These are phyloP conservation scores for Catostylus mosaicus DNA, from an alignment of 30 jellyfish, hydroid and myxozoan genomes.

Conservation along the genomic window DNA sequence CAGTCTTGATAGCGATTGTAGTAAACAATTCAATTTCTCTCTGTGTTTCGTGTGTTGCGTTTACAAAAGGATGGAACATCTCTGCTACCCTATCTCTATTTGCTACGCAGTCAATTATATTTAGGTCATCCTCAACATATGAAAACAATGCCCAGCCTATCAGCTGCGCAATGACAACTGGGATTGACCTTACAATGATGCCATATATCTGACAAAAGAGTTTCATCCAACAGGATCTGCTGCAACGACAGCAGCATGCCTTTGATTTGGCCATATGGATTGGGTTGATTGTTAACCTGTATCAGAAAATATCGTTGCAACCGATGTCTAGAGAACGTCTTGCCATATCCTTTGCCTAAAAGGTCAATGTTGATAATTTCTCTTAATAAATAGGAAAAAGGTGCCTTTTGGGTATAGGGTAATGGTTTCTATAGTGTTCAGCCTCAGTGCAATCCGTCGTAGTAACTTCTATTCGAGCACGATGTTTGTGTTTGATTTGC, in stretches of 20 bases:
- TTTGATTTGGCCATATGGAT: neutral
- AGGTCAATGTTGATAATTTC: too few relatives aligned
- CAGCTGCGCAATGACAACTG: neutral
- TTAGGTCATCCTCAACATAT: conserved; percentile 26
- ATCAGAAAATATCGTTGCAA: too few relatives aligned
- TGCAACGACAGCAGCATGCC: neutral
- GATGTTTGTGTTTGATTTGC: too few relatives aligned
- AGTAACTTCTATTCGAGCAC: too few relatives aligned
- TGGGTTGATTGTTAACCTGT: too few relatives aligned
- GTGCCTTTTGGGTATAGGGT: too few relatives aligned
- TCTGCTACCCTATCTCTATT: conserved; percentile 1
- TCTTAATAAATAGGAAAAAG: too few relatives aligned
- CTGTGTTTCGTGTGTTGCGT: neutral
- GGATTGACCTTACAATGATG: conserved; percentile 8
- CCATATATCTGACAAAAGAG: conserved; percentile 5
- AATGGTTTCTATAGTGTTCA: too few relatives aligned
- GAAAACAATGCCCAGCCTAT: conserved; percentile 55
- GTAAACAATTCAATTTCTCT: neutral
- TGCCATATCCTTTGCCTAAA: too few relatives aligned
- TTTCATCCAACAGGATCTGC: neutral
- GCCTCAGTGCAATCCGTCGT: too few relatives aligned
- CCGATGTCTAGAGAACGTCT: too few relatives aligned
- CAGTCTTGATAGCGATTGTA: conserved; percentile 3
- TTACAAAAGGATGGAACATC: conserved; percentile 6
- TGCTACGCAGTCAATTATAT: conserved; percentile 13